phyloP scores from a whole-genome alignment of 2,888 invertebrate species.

The Sphaeridia pumilis region DNA sequence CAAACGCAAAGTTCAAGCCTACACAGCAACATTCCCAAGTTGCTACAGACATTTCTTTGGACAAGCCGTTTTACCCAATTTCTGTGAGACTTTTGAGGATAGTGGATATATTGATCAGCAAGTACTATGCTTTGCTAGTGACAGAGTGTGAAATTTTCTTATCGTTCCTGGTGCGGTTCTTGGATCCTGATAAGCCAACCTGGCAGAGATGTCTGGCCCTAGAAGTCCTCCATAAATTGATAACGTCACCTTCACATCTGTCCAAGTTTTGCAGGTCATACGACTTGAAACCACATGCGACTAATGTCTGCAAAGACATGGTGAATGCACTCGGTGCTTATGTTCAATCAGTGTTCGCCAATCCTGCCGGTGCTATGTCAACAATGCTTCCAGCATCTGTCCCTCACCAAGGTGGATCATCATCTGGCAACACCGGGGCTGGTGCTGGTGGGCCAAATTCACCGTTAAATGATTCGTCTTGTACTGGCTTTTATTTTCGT shows the following conservation, averaged over 20 bases:
- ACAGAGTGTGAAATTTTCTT: conserved; percentile 98
- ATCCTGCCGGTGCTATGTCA: conserved; percentile 43
- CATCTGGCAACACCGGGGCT: conserved; percentile 8
- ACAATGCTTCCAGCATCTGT: conserved; percentile 16
- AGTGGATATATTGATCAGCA: conserved; percentile 82
- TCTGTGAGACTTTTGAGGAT: conserved; percentile 87
- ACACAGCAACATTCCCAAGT: conserved; percentile 49
- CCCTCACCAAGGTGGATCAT: conserved; percentile 20
- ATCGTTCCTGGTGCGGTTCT: conserved; percentile 88
- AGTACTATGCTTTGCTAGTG: conserved; percentile 80
- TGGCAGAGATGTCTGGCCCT: conserved; percentile 94
- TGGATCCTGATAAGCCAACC: conserved; percentile 88
- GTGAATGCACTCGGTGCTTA: conserved; percentile 87
- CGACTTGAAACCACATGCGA: conserved; percentile 86
- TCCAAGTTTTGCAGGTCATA: conserved; percentile 90
- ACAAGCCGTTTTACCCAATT: conserved; percentile 93
- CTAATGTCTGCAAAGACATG: conserved; percentile 70
- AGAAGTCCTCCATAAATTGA: conserved; percentile 91
- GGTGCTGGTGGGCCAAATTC: conserved; percentile 33
- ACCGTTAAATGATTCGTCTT: conserved; percentile 63
- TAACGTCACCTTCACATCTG: conserved; percentile 72
- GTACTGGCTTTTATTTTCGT: conserved; percentile 83
- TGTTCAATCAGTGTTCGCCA: conserved; percentile 80
- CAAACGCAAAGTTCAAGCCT: conserved; percentile 87
- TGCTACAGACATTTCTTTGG: conserved; percentile 45